These are phyloP conservation scores for Eretmocerus hayati DNA, from an alignment of 2,888 invertebrate species.

Conservation along the genomic window DNA sequence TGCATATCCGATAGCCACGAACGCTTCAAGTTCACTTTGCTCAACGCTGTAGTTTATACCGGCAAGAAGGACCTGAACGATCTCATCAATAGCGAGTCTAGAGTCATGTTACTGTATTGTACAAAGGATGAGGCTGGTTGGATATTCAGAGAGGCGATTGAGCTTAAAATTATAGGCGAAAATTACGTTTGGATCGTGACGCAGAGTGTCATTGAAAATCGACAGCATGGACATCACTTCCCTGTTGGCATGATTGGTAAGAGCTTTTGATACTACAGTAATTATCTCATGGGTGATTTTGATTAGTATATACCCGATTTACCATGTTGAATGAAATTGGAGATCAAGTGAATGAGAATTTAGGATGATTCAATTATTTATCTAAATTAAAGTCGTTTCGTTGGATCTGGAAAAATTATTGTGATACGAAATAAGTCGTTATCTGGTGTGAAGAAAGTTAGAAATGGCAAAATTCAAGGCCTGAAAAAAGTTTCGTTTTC, in stretches of 20 bases:
- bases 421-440: too few relatives aligned
- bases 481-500: too few relatives aligned
- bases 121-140: constrained; percentile 80
- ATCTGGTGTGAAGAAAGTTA: too few relatives aligned
- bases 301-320: too few relatives aligned
- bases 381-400: too few relatives aligned
- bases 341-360: too few relatives aligned
- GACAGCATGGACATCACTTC: constrained; percentile 69
- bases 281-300: too few relatives aligned
- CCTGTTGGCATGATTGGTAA: constrained; percentile 86
- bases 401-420: too few relatives aligned
- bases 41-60: constrained; percentile 79
- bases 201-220: constrained; percentile 83
- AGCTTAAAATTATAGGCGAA: constrained; percentile 75
- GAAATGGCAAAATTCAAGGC: too few relatives aligned
- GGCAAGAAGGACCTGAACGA: constrained; percentile 68
- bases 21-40: constrained; percentile 72
- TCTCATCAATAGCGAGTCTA: constrained; percentile 80
- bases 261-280: too few relatives aligned
- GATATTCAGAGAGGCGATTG: constrained; percentile 70
- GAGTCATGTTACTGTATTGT: constrained; percentile 88
- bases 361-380: too few relatives aligned
- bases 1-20: constrained; percentile 77
- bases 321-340: too few relatives aligned
- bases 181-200: constrained; percentile 97